These are phyloP conservation scores for Centropristis striata DNA, from an alignment of 2,113 vertebrate species.

Conservation along the genomic window DNA sequence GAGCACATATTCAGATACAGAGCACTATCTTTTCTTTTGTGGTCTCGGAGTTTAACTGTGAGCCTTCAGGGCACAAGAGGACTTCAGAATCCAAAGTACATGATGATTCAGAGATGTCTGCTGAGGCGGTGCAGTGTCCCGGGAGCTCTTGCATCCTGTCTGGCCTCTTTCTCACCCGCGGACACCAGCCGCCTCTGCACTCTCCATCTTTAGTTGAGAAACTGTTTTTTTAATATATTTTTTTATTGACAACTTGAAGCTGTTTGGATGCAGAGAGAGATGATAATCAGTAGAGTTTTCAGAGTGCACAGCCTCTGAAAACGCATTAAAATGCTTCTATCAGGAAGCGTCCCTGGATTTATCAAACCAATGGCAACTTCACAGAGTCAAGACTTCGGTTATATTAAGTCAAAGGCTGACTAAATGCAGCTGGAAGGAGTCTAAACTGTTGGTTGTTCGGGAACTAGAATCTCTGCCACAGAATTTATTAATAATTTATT, in stretches of 20 bases:
- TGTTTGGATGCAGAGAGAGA: not conserved
- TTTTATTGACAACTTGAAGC: not conserved
- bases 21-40: not conserved
- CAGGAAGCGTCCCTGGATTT: not conserved
- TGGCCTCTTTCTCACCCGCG: slow-evolving; percentile 7
- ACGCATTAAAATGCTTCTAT: not conserved
- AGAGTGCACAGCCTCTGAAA: not conserved
- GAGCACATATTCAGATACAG: not conserved
- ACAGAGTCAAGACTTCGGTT: not conserved
- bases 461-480: not conserved
- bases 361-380: not conserved
- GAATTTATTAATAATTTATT: no score
- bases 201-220: not conserved
- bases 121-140: not conserved
- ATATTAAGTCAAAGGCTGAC: not conserved
- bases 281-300: not conserved
- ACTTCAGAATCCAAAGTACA: slow-evolving; percentile 19
- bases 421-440: not conserved
- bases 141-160: not conserved
- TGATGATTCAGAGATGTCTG: slow-evolving; percentile 21
- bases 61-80: not conserved
- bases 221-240: not conserved
- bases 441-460: not conserved
- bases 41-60: not conserved
- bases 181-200: slow-evolving; percentile 10